These are phyloP conservation scores for Hestina assimilis DNA, from an alignment of 1,140 invertebrate genomes.

Conservation along the genomic window DNA sequence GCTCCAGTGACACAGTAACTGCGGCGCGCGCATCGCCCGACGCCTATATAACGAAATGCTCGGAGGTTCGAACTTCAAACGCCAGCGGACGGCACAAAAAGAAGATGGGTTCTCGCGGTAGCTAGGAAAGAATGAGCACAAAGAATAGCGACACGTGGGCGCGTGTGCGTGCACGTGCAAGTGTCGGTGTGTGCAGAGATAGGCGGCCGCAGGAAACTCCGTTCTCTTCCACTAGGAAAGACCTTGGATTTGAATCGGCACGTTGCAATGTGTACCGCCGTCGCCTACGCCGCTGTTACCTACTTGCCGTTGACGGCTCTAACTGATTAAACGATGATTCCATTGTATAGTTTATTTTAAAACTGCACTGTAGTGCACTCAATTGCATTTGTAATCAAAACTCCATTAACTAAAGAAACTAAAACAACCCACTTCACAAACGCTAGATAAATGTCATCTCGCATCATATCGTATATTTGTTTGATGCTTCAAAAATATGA, in stretches of 20 bases:
- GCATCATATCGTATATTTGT: too few species aligned
- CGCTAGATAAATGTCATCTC: too few species aligned
- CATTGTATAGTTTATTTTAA: constrained; percentile 43
- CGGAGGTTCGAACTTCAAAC: constrained; percentile 63
- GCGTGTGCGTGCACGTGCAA: constrained; percentile 67
- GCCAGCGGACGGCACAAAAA: constrained; percentile 67
- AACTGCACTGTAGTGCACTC: constrained; percentile 24
- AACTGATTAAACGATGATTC: constrained; percentile 64
- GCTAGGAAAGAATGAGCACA: constrained; percentile 69
- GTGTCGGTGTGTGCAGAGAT: constrained; percentile 69
- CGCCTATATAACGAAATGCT: constrained; percentile 73
- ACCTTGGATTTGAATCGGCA: constrained; percentile 77
- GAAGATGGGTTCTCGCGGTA: constrained; percentile 68
- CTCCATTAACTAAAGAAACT: constrained; percentile 13
- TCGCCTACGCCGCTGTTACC: constrained; percentile 72
- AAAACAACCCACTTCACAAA: constrained; percentile 3
- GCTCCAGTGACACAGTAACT: constrained; percentile 76
- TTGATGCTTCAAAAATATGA: too few species aligned
- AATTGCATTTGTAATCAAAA: constrained; percentile 22
- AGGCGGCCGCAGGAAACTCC: constrained; percentile 78
- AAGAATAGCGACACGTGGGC: constrained; percentile 69
- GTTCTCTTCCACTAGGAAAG: constrained; percentile 80
- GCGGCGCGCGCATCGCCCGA: constrained; percentile 66
- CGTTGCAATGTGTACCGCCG: constrained; percentile 74
- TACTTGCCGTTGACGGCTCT: constrained; percentile 53